Base-by-base conservation (phyloP, 2,113 vertebrate species). In the Ceyx cyanopectus region DNA sequence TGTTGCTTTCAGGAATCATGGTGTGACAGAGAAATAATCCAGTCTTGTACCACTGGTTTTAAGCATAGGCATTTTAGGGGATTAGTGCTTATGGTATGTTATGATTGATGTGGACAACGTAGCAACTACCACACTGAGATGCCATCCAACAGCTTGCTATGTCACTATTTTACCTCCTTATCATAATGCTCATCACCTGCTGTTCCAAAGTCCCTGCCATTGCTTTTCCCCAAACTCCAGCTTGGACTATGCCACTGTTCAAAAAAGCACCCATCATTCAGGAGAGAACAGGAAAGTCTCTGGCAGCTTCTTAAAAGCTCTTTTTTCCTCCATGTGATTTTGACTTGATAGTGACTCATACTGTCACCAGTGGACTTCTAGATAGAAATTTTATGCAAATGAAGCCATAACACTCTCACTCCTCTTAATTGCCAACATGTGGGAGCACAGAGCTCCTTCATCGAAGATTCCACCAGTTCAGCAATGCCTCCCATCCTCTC, bases 161-260 rank as follows among this genome's bases (percentile, higher is more conserved):
- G 3, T 66, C 27, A 41, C 17, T 62, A 29, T 30, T 73, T 43
- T 48, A 37, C 26, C 29, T 62, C 53, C 32, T 60, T 63, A 75
- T 57, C 51, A 80, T 26, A 45, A 66, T 14, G 19, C 45, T 80
- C 23, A 51, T 27, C 63, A 66, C 17, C 26, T 66, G 19, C 32
- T 2, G 0, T 37, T 32, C 32, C 7, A 4, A 54, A 56, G 26
- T 23, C 22, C 19, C 37, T 12, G 37, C 30, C 19, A 19, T 2
- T 54, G 32, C 30, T 76, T 74, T 61, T 34, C 12, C 45, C 23
- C 34, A 53, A 51, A 63, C 8, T 54, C 24, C 75, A 43, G 10
- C 19, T 19, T 16, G 15, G 37, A 43, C 24, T 67, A 54, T 1
- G 1, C 13, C 11, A 14, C 22, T 0, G 1, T 22, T 32, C 26